A percentile compares a stretch with the other conserved stretches of the same genome.
These are phyloP conservation scores for Apodemia mormo DNA, from an alignment of 2,888 invertebrate species.

Conservation along the genomic window DNA sequence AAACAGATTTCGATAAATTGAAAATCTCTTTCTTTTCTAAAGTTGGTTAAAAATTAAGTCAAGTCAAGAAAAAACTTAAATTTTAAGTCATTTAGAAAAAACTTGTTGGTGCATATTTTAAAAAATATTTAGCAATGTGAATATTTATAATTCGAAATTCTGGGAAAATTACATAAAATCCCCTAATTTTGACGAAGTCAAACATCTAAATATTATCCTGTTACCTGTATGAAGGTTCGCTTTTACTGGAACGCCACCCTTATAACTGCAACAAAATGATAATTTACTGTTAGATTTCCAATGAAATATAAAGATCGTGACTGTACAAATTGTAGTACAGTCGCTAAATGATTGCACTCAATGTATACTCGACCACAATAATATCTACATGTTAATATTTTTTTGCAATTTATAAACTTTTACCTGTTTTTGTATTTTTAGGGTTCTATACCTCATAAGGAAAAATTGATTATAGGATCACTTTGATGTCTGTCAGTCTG, in stretches of 20 bases:
- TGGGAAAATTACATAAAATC: not conserved
- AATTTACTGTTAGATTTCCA: constrained; percentile 53
- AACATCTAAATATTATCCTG: not conserved
- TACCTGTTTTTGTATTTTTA: too few relatives aligned
- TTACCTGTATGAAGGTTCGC: constrained; percentile 23
- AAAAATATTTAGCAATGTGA: too few relatives aligned
- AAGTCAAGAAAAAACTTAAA: too few relatives aligned
- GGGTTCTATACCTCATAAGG: too few relatives aligned
- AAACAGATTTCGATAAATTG: too few relatives aligned
- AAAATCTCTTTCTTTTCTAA: not conserved
- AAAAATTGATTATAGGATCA: too few relatives aligned
- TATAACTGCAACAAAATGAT: constrained; percentile 62
- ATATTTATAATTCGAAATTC: too few relatives aligned
- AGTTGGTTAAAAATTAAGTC: too few relatives aligned
- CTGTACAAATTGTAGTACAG: constrained; percentile 21
- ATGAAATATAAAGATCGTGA: constrained; percentile 38
- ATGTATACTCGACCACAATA: not conserved
- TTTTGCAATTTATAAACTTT: too few relatives aligned
- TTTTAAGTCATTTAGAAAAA: too few relatives aligned
- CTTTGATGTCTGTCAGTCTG: too few relatives aligned
- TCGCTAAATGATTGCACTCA: not conserved
- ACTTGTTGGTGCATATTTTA: too few relatives aligned
- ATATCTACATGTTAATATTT: not conserved
- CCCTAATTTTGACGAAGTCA: not conserved
- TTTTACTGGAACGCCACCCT: constrained; percentile 38